Evolutionary conservation across 2,113 vertebrate genomes (phyloP).

Genomic region (Pristiophorus japonicus): DNA sequence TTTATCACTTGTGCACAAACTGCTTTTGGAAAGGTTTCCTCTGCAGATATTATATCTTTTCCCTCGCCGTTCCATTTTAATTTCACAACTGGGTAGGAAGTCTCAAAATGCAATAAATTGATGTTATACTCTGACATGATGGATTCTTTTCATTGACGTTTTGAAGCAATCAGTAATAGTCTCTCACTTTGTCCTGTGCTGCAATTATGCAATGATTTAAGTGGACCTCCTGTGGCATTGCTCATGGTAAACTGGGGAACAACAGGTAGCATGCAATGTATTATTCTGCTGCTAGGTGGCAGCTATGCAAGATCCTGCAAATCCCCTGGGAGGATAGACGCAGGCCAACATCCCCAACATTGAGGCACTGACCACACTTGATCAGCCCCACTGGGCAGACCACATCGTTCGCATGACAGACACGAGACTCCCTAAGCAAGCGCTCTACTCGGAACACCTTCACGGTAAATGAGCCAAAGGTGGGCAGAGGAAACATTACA

Average conservation of each 20-base stretch:
- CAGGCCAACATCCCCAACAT: too few relatives aligned
- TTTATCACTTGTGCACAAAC: neutral
- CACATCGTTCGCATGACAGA: too few relatives aligned
- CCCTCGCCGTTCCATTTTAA: neutral
- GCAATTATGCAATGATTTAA: neutral
- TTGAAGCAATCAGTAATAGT: neutral
- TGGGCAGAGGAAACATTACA: too few relatives aligned
- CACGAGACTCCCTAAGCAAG: too few relatives aligned
- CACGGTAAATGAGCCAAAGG: too few relatives aligned
- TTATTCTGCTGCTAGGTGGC: neutral
- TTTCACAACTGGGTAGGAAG: slow-evolving; percentile 11
- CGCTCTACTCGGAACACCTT: too few relatives aligned
- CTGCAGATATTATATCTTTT: neutral
- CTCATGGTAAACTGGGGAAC: neutral
- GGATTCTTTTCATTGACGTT: neutral
- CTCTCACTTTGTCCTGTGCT: neutral
- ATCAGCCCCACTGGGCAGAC: too few relatives aligned
- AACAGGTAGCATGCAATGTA: neutral
- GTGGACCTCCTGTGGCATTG: neutral
- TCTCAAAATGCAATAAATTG: slow-evolving; percentile 3
- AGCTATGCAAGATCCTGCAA: too few relatives aligned
- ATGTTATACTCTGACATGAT: neutral
- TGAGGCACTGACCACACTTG: too few relatives aligned
- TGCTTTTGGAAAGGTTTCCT: neutral
- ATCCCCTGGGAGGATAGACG: too few relatives aligned